Percentiles rank a stretch among this genome's conserved stretches.
phyloP scores from a whole-genome alignment of 2,888 invertebrate genomes.

The Drosophila affinis region DNA sequence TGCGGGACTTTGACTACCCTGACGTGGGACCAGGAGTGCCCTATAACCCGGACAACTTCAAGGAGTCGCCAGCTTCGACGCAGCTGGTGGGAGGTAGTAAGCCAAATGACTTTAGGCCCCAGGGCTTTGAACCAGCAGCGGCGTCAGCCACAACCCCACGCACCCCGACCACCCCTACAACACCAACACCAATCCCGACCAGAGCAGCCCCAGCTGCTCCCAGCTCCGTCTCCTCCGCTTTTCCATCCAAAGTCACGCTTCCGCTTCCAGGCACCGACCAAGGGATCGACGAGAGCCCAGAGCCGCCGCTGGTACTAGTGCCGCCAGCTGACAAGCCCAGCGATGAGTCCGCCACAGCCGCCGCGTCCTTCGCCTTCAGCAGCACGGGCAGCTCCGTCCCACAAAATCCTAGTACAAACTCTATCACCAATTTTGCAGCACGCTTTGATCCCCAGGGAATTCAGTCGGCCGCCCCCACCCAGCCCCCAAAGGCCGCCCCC shows the following conservation, averaged over 20 bases:
- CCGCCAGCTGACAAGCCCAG: conserved; percentile 59
- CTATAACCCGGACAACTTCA: conserved; percentile 65
- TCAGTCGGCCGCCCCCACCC: conserved; percentile 14
- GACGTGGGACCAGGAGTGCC: conserved; percentile 82
- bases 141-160: conserved; percentile 26
- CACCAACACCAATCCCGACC: conserved; percentile 32
- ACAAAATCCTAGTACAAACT: conserved; percentile 67
- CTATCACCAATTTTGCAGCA: conserved; percentile 81
- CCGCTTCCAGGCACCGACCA: conserved; percentile 63
- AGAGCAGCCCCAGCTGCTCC: conserved; percentile 63
- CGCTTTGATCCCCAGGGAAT: conserved; percentile 65
- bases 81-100: conserved; percentile 51
- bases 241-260: conserved; percentile 79
- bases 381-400: conserved; percentile 24
- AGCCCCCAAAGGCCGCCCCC: conserved; percentile 32
- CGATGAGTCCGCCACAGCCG: conserved; percentile 11
- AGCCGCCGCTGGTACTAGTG: conserved; percentile 67
- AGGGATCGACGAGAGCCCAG: conserved; percentile 39
- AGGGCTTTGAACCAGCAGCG: conserved; percentile 50
- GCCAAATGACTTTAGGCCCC: conserved; percentile 61
- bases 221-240: conserved; percentile 64
- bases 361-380: conserved; percentile 4
- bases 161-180: conserved; percentile 29
- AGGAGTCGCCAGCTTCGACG: conserved; percentile 16
- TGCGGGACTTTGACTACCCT: conserved; percentile 81